Conservation (phyloP, 2,113 vertebrate genomes). For the Holacanthus passer region DNA sequence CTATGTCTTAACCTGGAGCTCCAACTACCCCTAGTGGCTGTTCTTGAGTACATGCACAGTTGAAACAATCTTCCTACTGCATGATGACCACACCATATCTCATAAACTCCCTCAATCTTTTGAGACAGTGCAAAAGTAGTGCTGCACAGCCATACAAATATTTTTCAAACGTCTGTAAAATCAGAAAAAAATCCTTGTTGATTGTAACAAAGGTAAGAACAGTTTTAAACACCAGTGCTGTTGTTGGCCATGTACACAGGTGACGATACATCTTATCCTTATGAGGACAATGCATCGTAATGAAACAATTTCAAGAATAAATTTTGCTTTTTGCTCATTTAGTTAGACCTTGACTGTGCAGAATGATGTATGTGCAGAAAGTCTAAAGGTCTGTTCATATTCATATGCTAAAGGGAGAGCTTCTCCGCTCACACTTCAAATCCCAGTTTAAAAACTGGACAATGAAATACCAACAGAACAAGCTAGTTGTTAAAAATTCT, state of each 20-base stretch:
- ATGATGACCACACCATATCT: not conserved
- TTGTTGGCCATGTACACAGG: too few species aligned
- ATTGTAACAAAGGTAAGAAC: not conserved
- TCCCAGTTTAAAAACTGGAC: too few species aligned
- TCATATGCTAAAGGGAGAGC: too few species aligned
- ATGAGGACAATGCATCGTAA: not conserved
- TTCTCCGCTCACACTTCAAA: too few species aligned
- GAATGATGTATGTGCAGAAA: too few species aligned
- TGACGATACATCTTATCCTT: not conserved
- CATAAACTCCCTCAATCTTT: not conserved
- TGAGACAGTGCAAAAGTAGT: not conserved
- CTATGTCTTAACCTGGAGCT: not conserved
- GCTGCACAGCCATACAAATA: too few species aligned
- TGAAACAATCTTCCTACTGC: not conserved
- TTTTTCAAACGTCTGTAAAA: not conserved
- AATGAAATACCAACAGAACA: too few species aligned
- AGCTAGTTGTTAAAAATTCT: too few species aligned
- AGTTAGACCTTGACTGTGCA: too few species aligned
- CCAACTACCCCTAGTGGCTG: constrained; percentile 27
- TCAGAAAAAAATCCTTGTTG: not conserved
- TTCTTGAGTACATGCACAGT: not conserved
- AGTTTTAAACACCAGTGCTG: too few species aligned
- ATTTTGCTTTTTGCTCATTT: too few species aligned
- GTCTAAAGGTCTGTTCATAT: too few species aligned
- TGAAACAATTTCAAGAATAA: not conserved